Evolutionary conservation across 1,140 invertebrate genomes (phyloP).

Genomic region (Lasaia peninsularis): DNA sequence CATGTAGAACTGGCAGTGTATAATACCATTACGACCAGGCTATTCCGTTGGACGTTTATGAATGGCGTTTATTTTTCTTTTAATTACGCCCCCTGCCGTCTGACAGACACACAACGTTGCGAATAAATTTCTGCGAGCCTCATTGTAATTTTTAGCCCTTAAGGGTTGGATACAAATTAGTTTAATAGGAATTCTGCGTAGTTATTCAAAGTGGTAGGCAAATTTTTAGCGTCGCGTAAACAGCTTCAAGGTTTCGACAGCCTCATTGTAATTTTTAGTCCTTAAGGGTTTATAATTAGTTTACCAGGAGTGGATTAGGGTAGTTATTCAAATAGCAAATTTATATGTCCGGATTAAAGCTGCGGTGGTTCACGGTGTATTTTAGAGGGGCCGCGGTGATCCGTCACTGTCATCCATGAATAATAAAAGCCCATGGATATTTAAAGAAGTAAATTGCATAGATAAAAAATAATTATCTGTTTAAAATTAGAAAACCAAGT

Average conservation of each 20-base stretch:
- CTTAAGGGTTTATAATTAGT: neutral
- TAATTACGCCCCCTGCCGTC: slow-evolving; percentile 62
- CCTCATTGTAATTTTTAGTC: neutral
- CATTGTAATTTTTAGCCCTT: neutral
- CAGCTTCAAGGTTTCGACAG: neutral
- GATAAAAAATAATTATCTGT: slow-evolving; percentile 1
- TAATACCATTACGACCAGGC: slow-evolving; percentile 58
- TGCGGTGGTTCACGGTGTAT: neutral
- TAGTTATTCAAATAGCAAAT: neutral
- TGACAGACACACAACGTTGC: slow-evolving; percentile 31
- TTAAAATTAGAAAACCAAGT: no score
- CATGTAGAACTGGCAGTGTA: slow-evolving; percentile 40
- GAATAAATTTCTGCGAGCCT: slow-evolving; percentile 12
- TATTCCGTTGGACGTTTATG: slow-evolving; percentile 68
- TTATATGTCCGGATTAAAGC: neutral
- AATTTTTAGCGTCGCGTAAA: no score
- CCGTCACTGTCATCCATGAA: neutral
- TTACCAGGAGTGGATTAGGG: neutral
- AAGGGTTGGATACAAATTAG: no score
- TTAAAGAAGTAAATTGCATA: neutral
- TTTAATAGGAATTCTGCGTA: no score
- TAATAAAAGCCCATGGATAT: slow-evolving; percentile 7
- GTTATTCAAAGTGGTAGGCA: no score
- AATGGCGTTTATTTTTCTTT: slow-evolving; percentile 75
- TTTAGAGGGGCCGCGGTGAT: neutral